Evolutionary conservation across 2,797 vertebrate species (phyloP).

Genomic region (Uromys caudimaculatus): DNA sequence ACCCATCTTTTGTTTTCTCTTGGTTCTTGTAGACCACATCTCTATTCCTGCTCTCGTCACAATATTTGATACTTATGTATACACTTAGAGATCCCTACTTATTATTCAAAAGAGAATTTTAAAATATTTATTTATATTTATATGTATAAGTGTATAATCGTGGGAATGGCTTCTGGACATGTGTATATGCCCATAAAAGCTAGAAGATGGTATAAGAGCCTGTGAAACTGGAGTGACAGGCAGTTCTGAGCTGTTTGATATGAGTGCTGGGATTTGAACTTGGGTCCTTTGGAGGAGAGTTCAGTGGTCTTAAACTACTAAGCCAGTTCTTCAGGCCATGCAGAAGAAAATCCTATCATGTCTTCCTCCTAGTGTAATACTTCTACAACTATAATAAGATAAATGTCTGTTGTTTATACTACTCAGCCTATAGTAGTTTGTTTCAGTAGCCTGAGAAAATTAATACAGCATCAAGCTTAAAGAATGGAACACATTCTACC

Average conservation of each 20-base stretch:
- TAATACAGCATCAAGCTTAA: constrained; percentile 8
- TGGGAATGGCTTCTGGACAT: not conserved
- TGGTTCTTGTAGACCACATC: not conserved
- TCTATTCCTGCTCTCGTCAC: not conserved
- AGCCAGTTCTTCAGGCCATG: not conserved
- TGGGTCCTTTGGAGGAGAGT: not conserved
- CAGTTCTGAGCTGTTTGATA: not conserved
- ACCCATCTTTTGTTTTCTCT: not conserved
- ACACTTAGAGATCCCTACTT: not conserved
- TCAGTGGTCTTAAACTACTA: not conserved
- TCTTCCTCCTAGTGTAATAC: not conserved
- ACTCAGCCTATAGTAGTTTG: not conserved
- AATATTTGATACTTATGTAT: not conserved
- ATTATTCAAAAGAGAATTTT: not conserved
- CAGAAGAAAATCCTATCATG: not conserved
- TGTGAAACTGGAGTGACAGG: not conserved
- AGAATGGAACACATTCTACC: not conserved
- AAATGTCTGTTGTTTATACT: constrained; percentile 15
- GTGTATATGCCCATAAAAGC: not conserved
- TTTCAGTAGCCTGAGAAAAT: not conserved
- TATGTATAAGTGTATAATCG: not conserved
- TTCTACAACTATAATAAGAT: not conserved
- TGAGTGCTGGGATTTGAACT: not conserved
- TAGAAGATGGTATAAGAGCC: not conserved
- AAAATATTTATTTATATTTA: not conserved